Base-by-base conservation (phyloP, 2,888 invertebrate species). In the Megastigmus dorsalis region DNA sequence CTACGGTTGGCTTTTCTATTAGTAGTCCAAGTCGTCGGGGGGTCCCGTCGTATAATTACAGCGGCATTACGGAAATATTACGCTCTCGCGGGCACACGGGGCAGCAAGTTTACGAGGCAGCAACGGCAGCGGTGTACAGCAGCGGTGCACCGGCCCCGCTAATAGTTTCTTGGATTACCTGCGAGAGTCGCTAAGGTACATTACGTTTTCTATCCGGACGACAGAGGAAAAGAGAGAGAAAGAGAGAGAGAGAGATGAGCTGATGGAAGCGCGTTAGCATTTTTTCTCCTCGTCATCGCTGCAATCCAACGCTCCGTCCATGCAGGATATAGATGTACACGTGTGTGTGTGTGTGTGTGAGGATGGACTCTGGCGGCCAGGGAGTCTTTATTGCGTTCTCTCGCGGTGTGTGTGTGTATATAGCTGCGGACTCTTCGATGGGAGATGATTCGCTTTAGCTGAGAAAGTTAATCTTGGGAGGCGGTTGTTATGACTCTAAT, bases 161-260 rank as follows among this genome's bases (percentile, higher is more conserved):
- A 80, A 80, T 79, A 79, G 79, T 79, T 79, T 80, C 77, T 78
- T 72, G 78, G 78, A 78, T 79, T 80, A 74, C 76, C 62, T 69
- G 52, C 66, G 18, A 45, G 38, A 69, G 71, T 62, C 55, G 30
- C 54, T n/a, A 36, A 23, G 52, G 28, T 48, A 62, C 59, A 69
- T 74, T 74, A 69, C 69, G 23, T 63, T 60, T 41, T 62, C 23
- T 50, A 68, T 48, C 62, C 38, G 38, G 33, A 36, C 38, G 26
- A 23, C 5, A 33, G 23, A 20, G 23, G n/a, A 20, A 5, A 20
- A 10, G 18, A 30, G 38, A 54, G 28, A 18, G 38, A 36, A 6
- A 7, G 30, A 23, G 43, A 23, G 10, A 52, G 28, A 15, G 45
- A 10, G 45, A 7, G 20, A 10, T n/a, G n/a, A n/a, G n/a, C n/a